Conservation (phyloP, 2,888 invertebrate genomes). For the Tetramorium bicarinatum region DNA sequence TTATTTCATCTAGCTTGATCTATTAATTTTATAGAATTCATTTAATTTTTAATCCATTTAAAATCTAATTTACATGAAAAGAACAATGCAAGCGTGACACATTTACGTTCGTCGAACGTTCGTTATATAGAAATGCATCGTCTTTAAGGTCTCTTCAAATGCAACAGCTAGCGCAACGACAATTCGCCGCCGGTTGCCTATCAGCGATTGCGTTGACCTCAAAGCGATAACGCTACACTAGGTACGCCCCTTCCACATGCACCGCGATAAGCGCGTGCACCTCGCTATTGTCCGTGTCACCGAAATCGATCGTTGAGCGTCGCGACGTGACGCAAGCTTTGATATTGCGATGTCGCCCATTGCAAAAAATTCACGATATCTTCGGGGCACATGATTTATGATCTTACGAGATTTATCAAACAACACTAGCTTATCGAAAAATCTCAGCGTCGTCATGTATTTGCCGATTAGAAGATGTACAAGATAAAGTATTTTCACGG, state of each 20-base stretch:
- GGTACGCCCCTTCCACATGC: constrained; percentile 50
- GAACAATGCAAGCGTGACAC: not conserved
- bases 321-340: constrained; percentile 1
- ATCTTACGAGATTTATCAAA: constrained; percentile 24
- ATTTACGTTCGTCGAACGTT: not conserved
- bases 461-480: not conserved
- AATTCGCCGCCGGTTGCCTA: constrained; percentile 60
- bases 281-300: constrained; percentile 34
- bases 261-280: constrained; percentile 34
- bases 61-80: not conserved
- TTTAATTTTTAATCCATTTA: not conserved
- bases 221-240: constrained; percentile 62
- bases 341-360: not conserved
- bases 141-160: constrained; percentile 18
- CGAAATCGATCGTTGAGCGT: constrained; percentile 41
- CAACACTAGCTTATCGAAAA: constrained; percentile 23
- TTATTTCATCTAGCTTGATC: not conserved
- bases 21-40: not conserved
- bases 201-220: constrained; percentile 71
- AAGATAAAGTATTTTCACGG: not conserved
- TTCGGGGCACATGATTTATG: constrained; percentile 4
- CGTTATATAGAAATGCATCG: constrained; percentile 9
- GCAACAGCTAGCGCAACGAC: constrained; percentile 32
- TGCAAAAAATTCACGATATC: constrained; percentile 11
- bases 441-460: constrained; percentile 23